These are phyloP conservation scores for Novumbra hubbsi DNA, from an alignment of 2,797 vertebrate species.

Conservation along the genomic window DNA sequence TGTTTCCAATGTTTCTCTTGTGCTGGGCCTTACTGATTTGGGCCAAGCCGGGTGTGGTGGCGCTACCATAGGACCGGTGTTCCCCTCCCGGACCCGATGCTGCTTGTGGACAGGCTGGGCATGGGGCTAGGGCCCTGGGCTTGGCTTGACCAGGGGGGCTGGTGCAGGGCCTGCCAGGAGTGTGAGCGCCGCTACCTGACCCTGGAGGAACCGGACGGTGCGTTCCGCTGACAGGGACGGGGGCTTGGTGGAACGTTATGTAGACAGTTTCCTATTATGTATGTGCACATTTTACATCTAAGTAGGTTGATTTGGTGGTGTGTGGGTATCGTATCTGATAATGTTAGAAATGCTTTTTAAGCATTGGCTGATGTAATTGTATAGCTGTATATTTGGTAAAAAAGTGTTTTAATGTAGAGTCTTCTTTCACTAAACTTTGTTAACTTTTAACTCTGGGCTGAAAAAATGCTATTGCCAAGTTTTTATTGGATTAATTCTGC, in stretches of 20 bases:
- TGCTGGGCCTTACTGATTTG: not conserved
- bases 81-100: constrained; percentile 12
- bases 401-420: not conserved
- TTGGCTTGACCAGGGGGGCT: constrained; percentile 12
- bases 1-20: not conserved
- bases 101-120: constrained; percentile 28
- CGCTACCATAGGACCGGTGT: not conserved
- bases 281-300: not conserved
- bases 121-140: constrained; percentile 20
- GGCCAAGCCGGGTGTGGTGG: not conserved
- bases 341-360: not conserved
- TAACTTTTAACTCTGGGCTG: too few species aligned
- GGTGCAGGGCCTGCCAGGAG: constrained; percentile 23
- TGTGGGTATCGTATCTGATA: not conserved
- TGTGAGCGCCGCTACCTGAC: constrained; percentile 23
- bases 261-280: not conserved
- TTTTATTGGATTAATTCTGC: too few species aligned
- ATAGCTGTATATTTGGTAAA: not conserved
- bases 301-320: not conserved
- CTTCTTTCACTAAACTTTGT: too few species aligned
- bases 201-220: constrained; percentile 20
- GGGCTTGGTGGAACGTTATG: not conserved
- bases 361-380: not conserved
- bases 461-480: too few species aligned
- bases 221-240: not conserved